Base-by-base conservation (phyloP, 2,797 vertebrate species). In the Dermochelys coriacea region DNA sequence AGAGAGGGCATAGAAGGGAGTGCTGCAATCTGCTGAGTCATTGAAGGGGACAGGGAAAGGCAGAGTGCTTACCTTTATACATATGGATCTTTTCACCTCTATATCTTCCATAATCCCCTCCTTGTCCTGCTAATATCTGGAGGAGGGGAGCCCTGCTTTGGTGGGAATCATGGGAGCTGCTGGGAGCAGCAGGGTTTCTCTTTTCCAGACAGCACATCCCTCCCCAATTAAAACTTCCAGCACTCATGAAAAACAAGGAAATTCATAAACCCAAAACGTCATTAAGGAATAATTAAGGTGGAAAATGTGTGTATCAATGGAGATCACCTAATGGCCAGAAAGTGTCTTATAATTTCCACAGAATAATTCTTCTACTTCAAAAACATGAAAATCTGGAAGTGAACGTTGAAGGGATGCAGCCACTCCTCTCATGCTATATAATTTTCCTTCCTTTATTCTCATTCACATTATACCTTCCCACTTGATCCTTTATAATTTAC, bases 281-380 rank as follows among this genome's bases (percentile, higher is more conserved):
- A 8, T 80, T 79, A 41, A 1, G 49, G 54, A 49, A n/a, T 74
- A 82, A 81, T 93, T 83, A 93, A 77, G 52, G 5, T 51, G 29
- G 31, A 64, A 64, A 64, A 34, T 3, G 1, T 3, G 1, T 29
- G 9, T 2, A 0, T 86, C 85, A 55, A 4, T 1, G 1, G 82
- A 85, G 8, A 19, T 21, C 37, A 71, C 21, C 11, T 41, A 37
- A 71, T 25, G 21, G 10, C 68, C 23, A 71, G 68, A 71, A 71
- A 71, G 31, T 61, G 15, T 61, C 31, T 18, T 34, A 61, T 34
- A 61, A 61, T 31, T 34, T 61, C 31, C 6, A 64, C 8, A 64
- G 59, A 64, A 64, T 64, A 64, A 64, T 64, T n/a, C 4, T 64
- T 64, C 31, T 64, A 4, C 15, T n/a, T n/a, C 15, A 64, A 34